These are phyloP conservation scores for Neuroscelio doddi DNA, from an alignment of 2,888 invertebrate genomes.

Conservation along the genomic window DNA sequence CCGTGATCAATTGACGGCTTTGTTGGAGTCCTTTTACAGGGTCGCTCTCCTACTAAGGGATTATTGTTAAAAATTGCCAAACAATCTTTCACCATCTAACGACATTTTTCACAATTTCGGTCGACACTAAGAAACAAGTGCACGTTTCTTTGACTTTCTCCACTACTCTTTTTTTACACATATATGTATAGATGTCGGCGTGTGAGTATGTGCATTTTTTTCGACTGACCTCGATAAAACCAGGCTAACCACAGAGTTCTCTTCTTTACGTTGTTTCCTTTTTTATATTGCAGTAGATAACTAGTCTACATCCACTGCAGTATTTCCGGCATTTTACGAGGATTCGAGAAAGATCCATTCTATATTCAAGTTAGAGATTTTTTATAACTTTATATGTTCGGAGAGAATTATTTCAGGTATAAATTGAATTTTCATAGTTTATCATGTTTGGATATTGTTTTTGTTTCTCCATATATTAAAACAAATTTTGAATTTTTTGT, in stretches of 20 bases:
- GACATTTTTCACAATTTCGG: slow-evolving; percentile 10
- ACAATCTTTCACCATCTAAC: background rate
- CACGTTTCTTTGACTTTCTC: slow-evolving; percentile 21
- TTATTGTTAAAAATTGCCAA: slow-evolving; percentile 30
- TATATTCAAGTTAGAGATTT: slow-evolving; percentile 4
- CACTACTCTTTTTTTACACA: slow-evolving; percentile 7
- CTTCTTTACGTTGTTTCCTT: slow-evolving; percentile 5
- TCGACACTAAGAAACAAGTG: slow-evolving; percentile 10
- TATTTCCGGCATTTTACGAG: slow-evolving; percentile 27
- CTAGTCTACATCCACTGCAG: slow-evolving; percentile 17
- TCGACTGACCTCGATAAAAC: slow-evolving; percentile 16
- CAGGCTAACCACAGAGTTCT: slow-evolving; percentile 17
- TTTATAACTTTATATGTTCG: slow-evolving; percentile 14
- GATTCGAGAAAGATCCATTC: slow-evolving; percentile 9
- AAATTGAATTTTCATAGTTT: slow-evolving; percentile 9
- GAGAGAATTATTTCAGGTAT: slow-evolving; percentile 1
- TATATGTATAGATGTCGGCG: too few species aligned
- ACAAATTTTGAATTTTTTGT: too few species aligned
- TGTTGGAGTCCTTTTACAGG: slow-evolving; percentile 14
- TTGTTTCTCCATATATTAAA: too few species aligned
- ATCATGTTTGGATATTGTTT: slow-evolving; percentile 5
- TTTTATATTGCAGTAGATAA: slow-evolving; percentile 16
- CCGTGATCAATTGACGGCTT: slow-evolving; percentile 32
- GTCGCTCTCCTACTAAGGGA: slow-evolving; percentile 5
- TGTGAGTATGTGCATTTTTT: background rate